These are phyloP conservation scores for Hippolais icterina DNA, from an alignment of 2,113 vertebrate species.

Conservation along the genomic window DNA sequence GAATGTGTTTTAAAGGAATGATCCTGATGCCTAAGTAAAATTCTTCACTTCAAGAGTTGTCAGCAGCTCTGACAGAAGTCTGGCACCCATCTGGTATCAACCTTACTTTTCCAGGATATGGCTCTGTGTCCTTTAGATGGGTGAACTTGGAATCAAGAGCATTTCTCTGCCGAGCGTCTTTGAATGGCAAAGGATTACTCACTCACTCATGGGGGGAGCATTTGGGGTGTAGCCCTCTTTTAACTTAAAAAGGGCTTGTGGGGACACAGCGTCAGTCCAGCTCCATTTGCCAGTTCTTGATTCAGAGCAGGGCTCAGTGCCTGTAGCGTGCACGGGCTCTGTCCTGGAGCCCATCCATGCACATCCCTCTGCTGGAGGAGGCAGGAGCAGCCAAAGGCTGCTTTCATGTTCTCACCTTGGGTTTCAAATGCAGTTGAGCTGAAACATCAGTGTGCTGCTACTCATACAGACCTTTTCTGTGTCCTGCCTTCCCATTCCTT, in stretches of 20 bases:
- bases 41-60: neutral
- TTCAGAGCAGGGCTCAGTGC: accelerated
- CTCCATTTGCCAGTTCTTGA: accelerated
- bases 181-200: neutral
- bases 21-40: neutral
- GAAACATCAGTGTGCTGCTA: neutral
- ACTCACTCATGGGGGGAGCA: neutral
- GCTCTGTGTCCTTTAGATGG: neutral
- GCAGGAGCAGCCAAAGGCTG: neutral
- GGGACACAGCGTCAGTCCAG: neutral
- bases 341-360: neutral
- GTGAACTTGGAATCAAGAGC: neutral
- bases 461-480: neutral
- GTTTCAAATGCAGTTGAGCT: neutral
- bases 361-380: neutral
- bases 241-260: neutral
- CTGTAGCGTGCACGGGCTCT: accelerated
- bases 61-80: neutral
- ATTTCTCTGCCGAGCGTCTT: neutral
- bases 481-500: neutral
- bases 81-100: neutral
- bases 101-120: neutral
- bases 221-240: neutral
- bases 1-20: neutral
- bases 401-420: accelerated